Evolutionary conservation across 2,888 invertebrate genomes (phyloP).

Genomic region (Philhelius pedissequus): DNA sequence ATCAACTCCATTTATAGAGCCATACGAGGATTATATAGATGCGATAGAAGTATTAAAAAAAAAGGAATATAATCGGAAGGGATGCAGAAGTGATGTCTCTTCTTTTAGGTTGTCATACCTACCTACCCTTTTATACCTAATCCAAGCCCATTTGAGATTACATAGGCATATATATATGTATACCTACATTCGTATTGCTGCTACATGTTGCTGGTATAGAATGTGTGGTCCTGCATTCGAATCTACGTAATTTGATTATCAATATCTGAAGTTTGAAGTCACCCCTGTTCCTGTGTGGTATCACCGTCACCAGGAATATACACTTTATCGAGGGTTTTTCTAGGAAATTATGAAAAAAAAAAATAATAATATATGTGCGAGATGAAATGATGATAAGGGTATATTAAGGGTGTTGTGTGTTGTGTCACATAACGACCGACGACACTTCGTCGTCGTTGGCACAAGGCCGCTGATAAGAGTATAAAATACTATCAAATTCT

Average conservation of each 20-base stretch:
- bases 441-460: not conserved
- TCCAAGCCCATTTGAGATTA: constrained; percentile 33
- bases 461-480: constrained; percentile 13
- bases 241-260: constrained; percentile 63
- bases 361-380: constrained; percentile 8
- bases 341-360: constrained; percentile 34
- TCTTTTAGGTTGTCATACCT: constrained; percentile 11
- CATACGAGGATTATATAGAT: constrained; percentile 1
- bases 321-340: constrained; percentile 18
- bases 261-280: constrained; percentile 30
- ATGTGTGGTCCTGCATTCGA: constrained; percentile 37
- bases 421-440: constrained; percentile 10
- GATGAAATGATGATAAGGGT: constrained; percentile 19
- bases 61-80: constrained; percentile 5
- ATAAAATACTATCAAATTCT: not conserved
- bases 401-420: constrained; percentile 31
- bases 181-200: no score
- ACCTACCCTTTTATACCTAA: constrained; percentile 8
- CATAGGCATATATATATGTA: not conserved
- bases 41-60: not conserved
- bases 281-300: constrained; percentile 4
- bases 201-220: constrained; percentile 37
- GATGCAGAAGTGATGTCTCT: constrained; percentile 37
- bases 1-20: constrained; percentile 39
- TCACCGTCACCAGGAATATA: not conserved